Percentiles rank a stretch among this genome's conserved stretches.
Evolutionary conservation across 1,140 invertebrate species (phyloP).

Genomic region (Notospermus geniculatus): DNA sequence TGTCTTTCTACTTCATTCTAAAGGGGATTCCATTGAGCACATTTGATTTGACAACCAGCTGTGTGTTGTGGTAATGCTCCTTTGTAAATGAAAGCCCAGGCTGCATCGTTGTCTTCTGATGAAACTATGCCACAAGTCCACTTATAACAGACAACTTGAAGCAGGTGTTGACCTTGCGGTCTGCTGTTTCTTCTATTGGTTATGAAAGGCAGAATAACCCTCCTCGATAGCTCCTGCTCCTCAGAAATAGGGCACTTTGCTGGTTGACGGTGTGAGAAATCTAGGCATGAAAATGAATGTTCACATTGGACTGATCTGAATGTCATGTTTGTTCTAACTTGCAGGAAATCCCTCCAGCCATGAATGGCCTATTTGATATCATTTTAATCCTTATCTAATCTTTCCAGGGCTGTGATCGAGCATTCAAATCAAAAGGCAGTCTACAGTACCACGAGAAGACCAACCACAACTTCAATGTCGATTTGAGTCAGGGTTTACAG

Average conservation of each 20-base stretch:
- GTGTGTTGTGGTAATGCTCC: background rate
- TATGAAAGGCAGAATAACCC: too few species aligned
- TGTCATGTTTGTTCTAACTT: background rate
- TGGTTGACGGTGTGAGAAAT: background rate
- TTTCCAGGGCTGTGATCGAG: constrained; percentile 29
- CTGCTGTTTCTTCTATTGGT: too few species aligned
- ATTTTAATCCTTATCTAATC: background rate
- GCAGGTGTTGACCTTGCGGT: background rate
- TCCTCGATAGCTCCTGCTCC: background rate
- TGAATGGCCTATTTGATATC: background rate
- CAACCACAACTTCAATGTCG: constrained; percentile 41
- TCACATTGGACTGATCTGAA: background rate
- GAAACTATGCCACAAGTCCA: background rate
- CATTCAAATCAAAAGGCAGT: constrained; percentile 36
- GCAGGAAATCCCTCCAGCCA: background rate
- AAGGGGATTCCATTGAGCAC: background rate
- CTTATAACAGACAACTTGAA: background rate
- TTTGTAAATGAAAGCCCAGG: background rate
- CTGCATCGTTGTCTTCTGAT: background rate
- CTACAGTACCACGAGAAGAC: constrained; percentile 46
- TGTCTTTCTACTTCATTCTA: background rate
- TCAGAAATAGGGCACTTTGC: background rate
- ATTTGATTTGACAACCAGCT: background rate
- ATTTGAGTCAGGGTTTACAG: constrained; percentile 43
- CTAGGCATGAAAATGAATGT: background rate